A percentile compares a stretch with the other conserved stretches of the same genome.
Evolutionary conservation across 1,140 invertebrate genomes (phyloP).

Genomic region (Eupristina koningsbergeri): DNA sequence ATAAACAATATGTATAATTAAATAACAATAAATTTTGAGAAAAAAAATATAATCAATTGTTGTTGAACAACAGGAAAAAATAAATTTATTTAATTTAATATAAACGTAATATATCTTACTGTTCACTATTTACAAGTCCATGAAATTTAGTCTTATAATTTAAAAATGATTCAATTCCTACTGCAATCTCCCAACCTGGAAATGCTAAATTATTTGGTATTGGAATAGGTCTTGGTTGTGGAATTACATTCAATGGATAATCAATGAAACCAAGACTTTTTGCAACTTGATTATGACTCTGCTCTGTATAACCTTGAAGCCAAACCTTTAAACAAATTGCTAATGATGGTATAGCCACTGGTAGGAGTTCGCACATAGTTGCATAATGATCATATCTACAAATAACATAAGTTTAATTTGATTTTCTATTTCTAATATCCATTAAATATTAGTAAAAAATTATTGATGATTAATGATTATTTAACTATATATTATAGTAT

Average conservation of each 20-base stretch:
- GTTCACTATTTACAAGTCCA: conserved; percentile 75
- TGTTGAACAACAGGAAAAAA: no score
- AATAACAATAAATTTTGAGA: no score
- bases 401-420: conserved; percentile 41
- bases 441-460: no score
- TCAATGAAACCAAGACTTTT: conserved; percentile 74
- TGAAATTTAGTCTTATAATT: conserved; percentile 75
- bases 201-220: conserved; percentile 75
- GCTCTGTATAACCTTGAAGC: conserved; percentile 71
- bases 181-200: conserved; percentile 77
- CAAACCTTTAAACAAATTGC: conserved; percentile 77
- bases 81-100: background rate
- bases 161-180: conserved; percentile 76
- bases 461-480: no score
- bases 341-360: conserved; percentile 85
- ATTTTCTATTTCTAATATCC: background rate
- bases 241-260: conserved; percentile 67
- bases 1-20: no score
- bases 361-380: conserved; percentile 92
- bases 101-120: conserved; percentile 72
- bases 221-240: conserved; percentile 70
- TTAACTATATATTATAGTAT: no score
- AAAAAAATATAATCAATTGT: no score
- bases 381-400: conserved; percentile 93
- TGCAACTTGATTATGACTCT: conserved; percentile 71